Base-by-base conservation (phyloP, 2,888 invertebrate genomes). In the Melanophora roralis region DNA sequence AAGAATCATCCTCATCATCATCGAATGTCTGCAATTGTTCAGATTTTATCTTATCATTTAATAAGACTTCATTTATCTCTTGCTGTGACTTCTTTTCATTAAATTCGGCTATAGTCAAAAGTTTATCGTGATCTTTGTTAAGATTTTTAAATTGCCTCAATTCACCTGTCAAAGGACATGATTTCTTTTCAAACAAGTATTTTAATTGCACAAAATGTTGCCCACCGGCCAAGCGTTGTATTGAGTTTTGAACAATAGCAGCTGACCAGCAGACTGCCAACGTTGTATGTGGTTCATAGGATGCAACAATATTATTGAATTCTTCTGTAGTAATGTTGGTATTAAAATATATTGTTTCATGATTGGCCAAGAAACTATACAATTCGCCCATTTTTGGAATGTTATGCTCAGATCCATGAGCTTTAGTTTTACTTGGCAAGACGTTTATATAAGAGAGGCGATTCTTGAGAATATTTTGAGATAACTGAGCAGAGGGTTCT, bases 121-220 rank as follows among this genome's bases (percentile, higher is more conserved):
- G 27, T 19, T 76, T 76, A 2, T 76, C 64, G n/a, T 68, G 62
- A 9, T 73, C 64, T 21, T 49, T 68, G 21, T 80, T 67, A 21
- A 40, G 14, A 68, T 73, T 43, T 73, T 78, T 14, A 76, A 81
- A 7, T 73, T 84, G 11, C 81, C 83, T 34, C 9, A 76, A 68
- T 68, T 85, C 76, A 23, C 34, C 72, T 0, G 68, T 51, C 36
- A 59, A 68, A 2, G 89, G 88, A 72, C 89, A 90, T 2, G 85
- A 84, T 1, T 85, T 84, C 9, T 85, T 86, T 80, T 90, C 90
- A 75, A 87, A 90, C 2, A 90, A 85, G 80, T 87, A 86, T 65
- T 88, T 84, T 2, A 90, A 81, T 69, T 89, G 88, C 1, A 90
- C 84, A 53, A 90, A 90, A 78, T 90, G 90, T 76, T 89, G 84